These are phyloP conservation scores for Drosophila nigrodunni DNA, from an alignment of 1,140 invertebrate genomes.

Conservation along the genomic window DNA sequence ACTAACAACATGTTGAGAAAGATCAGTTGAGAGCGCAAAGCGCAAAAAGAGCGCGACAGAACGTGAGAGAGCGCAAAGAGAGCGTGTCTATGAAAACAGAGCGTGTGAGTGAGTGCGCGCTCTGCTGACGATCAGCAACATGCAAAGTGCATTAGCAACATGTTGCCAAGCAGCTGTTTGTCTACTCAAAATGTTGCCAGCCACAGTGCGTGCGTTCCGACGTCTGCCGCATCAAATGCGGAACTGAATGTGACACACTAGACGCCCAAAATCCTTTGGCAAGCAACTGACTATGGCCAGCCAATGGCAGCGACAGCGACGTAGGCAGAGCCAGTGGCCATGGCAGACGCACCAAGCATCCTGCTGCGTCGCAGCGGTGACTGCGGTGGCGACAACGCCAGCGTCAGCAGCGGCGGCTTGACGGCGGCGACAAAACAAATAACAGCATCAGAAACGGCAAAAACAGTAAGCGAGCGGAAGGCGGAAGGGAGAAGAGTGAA, in stretches of 20 bases:
- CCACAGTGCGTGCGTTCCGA: conserved; percentile 53
- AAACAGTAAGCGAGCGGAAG: conserved; percentile 48
- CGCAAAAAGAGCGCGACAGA: background rate
- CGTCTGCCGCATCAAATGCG: conserved; percentile 60
- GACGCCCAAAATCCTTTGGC: conserved; percentile 69
- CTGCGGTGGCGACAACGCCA: conserved; percentile 35
- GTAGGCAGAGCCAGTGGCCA: conserved; percentile 21
- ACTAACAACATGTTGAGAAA: conserved; percentile 38
- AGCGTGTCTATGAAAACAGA: background rate
- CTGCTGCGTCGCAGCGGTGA: conserved; percentile 27
- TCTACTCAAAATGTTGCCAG: conserved; percentile 41
- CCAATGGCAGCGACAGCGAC: no score
- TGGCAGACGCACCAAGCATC: conserved; percentile 4
- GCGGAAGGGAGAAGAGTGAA: background rate
- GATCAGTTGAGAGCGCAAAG: conserved; percentile 35
- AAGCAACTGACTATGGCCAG: conserved; percentile 15
- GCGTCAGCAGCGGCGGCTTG: conserved; percentile 40
- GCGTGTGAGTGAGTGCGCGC: conserved; percentile 7
- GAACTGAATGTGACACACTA: conserved; percentile 75
- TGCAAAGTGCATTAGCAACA: conserved; percentile 1
- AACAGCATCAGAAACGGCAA: conserved; percentile 64
- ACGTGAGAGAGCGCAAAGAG: conserved; percentile 1
- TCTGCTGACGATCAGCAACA: conserved; percentile 24
- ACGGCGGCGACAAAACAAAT: conserved; percentile 78
- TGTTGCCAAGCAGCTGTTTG: conserved; percentile 38